Conservation (phyloP, 2,888 invertebrate species). For the Quadroppia sp. region DNA sequence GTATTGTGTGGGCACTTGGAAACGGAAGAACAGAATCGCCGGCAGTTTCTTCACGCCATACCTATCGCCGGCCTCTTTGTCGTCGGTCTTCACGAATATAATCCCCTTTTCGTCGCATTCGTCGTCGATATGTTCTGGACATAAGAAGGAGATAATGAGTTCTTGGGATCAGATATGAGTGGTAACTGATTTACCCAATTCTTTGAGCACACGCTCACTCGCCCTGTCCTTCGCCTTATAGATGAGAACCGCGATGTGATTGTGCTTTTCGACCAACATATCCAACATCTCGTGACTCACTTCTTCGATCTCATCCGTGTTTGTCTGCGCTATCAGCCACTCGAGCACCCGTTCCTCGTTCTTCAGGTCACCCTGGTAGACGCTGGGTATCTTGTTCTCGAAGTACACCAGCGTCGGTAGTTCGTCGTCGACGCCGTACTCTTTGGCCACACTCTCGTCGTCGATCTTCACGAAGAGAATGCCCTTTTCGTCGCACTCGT, state of each 20-base stretch:
- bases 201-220: conserved; percentile 48
- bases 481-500: conserved; percentile 81
- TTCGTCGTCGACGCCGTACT: conserved; percentile 81
- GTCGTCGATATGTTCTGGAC: conserved; percentile 83
- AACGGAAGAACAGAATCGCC: conserved; percentile 80
- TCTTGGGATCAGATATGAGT: not conserved
- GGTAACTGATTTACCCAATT: conserved; percentile 41
- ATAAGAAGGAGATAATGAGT: not conserved
- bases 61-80: conserved; percentile 80
- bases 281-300: conserved; percentile 72
- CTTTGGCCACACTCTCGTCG: conserved; percentile 79
- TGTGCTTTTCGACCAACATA: conserved; percentile 73
- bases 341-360: conserved; percentile 91
- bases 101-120: conserved; percentile 84
- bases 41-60: conserved; percentile 86
- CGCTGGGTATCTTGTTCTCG: conserved; percentile 85
- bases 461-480: conserved; percentile 89
- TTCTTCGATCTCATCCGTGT: conserved; percentile 53
- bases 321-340: conserved; percentile 81
- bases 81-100: conserved; percentile 86
- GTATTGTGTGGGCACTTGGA: conserved; percentile 82
- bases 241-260: conserved; percentile 81
- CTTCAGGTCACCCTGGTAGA: conserved; percentile 83
- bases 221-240: conserved; percentile 56
- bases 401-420: conserved; percentile 81